Conservation (phyloP, 2,797 vertebrate species). For the Anguilla anguilla region DNA sequence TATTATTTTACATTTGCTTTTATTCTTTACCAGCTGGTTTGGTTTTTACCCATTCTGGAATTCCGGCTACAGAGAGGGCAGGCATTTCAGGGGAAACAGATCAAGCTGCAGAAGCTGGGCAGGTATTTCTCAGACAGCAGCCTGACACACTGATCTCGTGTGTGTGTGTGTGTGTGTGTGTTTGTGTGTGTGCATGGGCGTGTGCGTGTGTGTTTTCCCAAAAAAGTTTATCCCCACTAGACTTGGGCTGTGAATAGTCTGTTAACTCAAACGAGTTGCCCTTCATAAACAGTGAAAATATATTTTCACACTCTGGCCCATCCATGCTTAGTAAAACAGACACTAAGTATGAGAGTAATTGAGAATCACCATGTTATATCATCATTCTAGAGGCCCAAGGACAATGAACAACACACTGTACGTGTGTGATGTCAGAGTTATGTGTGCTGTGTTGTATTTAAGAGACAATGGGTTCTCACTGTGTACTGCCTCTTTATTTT, state of each 20-base stretch:
- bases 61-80: background rate
- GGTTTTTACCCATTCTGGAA: background rate
- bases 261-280: background rate
- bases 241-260: background rate
- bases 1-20: background rate
- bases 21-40: background rate
- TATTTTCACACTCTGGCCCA: background rate
- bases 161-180: background rate
- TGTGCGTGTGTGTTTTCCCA: background rate
- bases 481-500: background rate
- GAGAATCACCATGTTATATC: background rate
- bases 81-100: background rate
- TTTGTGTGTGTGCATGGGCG: too few relatives aligned
- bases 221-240: background rate
- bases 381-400: background rate
- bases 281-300: background rate
- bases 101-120: background rate
- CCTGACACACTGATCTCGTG: background rate
- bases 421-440: background rate
- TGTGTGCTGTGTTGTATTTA: background rate
- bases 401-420: background rate
- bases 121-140: background rate
- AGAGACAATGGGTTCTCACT: background rate
- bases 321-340: background rate
- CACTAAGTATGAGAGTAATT: background rate